Evolutionary conservation across 1,140 invertebrate species (phyloP), one percentile per base, ranked within the genome.

Genomic region (Camponotus pennsylvanicus): DNA sequence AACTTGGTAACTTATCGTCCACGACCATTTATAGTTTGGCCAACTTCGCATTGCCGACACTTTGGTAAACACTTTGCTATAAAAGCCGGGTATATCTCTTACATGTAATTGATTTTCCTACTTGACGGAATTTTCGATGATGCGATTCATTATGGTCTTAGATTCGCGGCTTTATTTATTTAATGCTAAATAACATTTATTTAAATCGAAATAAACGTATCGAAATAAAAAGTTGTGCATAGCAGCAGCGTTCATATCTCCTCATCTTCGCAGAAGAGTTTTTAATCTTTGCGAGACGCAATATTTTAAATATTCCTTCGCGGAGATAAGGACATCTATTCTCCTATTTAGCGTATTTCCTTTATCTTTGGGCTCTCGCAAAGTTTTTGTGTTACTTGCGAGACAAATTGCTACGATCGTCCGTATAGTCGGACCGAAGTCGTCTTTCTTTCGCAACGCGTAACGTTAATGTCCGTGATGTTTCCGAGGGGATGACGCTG

Each of bases 1-100:
- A 83, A 83, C 79, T 83, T 83, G 55, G 40, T 73, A 75, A 61
- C 69, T 75, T 49, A 27, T 42, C 79, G 67, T 82, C 67, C 55
- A 18, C 5, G 37, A 40, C n/a, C 32, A 61, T 82, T 82, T 82
- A 82, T 82, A 83, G 69, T 83, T 75, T 13, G 40, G 27, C 79
- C 27, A 71, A 75, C 69, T 63, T 83, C 40, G 69, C 55, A 37
- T 15, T 75, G 40, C 69, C 79, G 67, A 42, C 37, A 83, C 69
- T 80, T 61, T 73, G n/a, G 79, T 73, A 73, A 83, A 83, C 55
- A 49, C 52, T 61, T 83, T 75, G 69, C 13, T n/a, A 34, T 61
- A 63, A 37, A 61, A 63, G 52, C 27, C 52, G 18, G 59, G 32
- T 59, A 52, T 40, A 40, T 57, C 34, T 61, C 27, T 61, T 34